These are phyloP conservation scores for Ephialtes manifestator DNA, from an alignment of 2,888 invertebrate genomes.

Conservation along the genomic window DNA sequence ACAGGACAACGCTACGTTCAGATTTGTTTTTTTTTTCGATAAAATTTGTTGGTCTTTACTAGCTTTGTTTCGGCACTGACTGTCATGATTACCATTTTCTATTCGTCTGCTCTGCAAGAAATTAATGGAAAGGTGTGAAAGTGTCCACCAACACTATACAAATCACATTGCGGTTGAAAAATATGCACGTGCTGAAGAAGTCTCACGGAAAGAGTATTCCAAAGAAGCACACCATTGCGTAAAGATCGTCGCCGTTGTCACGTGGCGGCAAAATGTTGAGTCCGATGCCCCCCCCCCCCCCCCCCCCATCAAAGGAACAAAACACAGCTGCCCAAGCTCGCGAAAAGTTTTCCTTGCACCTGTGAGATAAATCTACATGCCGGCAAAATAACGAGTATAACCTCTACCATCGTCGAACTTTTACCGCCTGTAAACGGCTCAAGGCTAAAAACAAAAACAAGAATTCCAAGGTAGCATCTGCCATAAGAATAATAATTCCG, in stretches of 20 bases:
- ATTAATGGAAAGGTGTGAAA: neutral
- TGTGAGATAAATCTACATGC: constrained; percentile 22
- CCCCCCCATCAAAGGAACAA: constrained; percentile 9
- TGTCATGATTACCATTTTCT: neutral
- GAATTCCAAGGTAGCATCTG: neutral
- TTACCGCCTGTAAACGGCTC: neutral
- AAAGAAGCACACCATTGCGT: constrained; percentile 1
- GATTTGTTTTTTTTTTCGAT: neutral
- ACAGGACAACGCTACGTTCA: neutral
- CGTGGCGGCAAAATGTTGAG: constrained; percentile 47
- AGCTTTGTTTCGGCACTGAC: neutral
- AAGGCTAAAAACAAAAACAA: neutral
- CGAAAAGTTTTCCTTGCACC: constrained; percentile 30
- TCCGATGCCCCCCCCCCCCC: neutral
- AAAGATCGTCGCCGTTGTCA: constrained; percentile 20
- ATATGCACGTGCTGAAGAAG: neutral
- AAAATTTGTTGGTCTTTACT: neutral
- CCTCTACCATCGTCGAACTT: constrained; percentile 8
- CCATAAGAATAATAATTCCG: neutral
- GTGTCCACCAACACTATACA: neutral
- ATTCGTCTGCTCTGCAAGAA: neutral
- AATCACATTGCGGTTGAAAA: constrained; percentile 17
- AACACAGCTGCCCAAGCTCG: constrained; percentile 5
- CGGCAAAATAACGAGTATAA: constrained; percentile 10
- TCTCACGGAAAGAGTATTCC: neutral